Conservation (phyloP, 2,113 vertebrate genomes). For the Marcusenius ussheri region DNA sequence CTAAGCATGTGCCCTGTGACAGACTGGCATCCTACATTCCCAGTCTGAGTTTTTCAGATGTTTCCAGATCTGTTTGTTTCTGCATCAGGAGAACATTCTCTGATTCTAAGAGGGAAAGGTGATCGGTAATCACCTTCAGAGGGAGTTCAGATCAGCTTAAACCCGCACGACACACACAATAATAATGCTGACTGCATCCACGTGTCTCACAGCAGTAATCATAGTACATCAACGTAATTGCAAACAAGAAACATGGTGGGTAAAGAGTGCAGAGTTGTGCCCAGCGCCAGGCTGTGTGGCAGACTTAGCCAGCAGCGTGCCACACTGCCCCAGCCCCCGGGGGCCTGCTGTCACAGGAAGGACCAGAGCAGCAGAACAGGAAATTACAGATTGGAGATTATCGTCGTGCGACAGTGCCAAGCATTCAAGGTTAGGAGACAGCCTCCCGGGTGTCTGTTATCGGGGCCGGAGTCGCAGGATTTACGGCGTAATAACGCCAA, state of each 20-base stretch:
- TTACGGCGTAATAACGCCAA: constrained; percentile 32
- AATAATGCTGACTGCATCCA: neutral
- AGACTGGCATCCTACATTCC: neutral
- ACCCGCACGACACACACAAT: neutral
- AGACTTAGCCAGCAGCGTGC: neutral
- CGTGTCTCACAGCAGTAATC: constrained; percentile 9
- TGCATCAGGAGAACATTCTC: neutral
- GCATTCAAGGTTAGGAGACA: constrained; percentile 5
- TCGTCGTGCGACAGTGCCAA: constrained; percentile 7
- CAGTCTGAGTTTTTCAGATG: neutral
- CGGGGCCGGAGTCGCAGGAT: constrained; percentile 32
- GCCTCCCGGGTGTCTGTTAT: constrained; percentile 10
- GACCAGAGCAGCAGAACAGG: constrained; percentile 3
- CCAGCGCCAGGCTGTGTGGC: neutral
- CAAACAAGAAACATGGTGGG: neutral
- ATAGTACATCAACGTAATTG: neutral
- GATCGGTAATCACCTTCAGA: constrained; percentile 19
- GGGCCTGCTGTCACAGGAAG: constrained; percentile 9
- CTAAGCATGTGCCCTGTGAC: neutral
- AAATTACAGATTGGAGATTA: neutral
- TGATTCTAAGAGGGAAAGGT: neutral
- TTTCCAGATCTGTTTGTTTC: neutral
- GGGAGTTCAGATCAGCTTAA: neutral
- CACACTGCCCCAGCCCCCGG: neutral
- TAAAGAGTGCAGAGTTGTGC: constrained; percentile 7